Evolutionary conservation across 2,113 vertebrate species (phyloP), one percentile per base, ranked within the genome.

Genomic region (Scophthalmus maximus): DNA sequence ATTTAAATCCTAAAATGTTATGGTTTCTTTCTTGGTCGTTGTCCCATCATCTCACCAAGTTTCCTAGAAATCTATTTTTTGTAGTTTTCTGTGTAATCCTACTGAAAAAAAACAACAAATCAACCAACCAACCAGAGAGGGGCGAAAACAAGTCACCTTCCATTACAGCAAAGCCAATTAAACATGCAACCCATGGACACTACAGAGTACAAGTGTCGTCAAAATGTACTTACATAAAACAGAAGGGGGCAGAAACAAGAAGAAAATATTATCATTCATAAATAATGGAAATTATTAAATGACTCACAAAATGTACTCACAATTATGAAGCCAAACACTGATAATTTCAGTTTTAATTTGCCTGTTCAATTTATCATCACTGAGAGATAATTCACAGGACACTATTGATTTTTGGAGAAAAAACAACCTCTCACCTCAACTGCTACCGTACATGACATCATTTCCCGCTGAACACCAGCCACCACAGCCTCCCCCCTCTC

Each of bases 361-460:
- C n/a, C n/a, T 11, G 36, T 59, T 61, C 23, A 65, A 52, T 72
- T 27, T 65, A 65, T 85, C 32, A 61, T 22, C 12, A 65, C 6
- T 40, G 32, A 26, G 18, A 51, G 26, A 53, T 47, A 29, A 52
- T 17, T 23, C 29, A 27, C 42, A 11, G 34, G 4, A 34, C 26
- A 8, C 4, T 56, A 82, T 77, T 60, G 86, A 85, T 82, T 68
- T 20, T 15, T 46, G 42, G 55, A 9, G 42, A 38, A 42, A 34
- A 67, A n/a, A n/a, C n/a, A n/a, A n/a, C 17, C 34, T 55, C 53
- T 64, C 29, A 20, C 27, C 62, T 72, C 5, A 23, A 30, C 4
- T 58, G 44, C 60, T 38, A 38, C n/a, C n/a, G n/a, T n/a, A n/a
- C 52, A 83, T 85, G 79, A 86, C 69, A 79, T 85, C 63, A 85